Conservation (phyloP, 2,888 invertebrate genomes). For the Magallana nippona region DNA sequence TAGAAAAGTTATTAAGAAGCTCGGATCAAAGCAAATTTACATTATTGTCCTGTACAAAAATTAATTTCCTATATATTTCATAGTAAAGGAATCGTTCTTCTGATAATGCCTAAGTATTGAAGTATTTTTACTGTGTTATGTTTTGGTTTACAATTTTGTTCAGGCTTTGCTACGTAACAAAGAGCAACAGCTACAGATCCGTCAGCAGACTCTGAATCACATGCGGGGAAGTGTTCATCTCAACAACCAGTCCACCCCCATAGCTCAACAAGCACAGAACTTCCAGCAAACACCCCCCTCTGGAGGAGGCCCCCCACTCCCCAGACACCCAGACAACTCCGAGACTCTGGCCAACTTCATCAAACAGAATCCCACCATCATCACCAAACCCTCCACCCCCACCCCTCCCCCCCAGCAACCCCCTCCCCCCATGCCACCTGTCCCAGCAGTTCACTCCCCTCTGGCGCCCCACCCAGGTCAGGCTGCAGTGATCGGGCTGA, state of each 20-base stretch:
- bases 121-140: too few relatives aligned
- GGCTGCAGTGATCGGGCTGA: slow-evolving; percentile 55
- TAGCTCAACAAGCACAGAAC: slow-evolving; percentile 42
- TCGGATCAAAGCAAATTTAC: too few relatives aligned
- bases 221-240: slow-evolving; percentile 57
- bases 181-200: slow-evolving; percentile 72
- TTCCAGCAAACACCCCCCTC: slow-evolving; percentile 20
- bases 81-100: too few relatives aligned
- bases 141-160: neutral
- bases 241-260: slow-evolving; percentile 45
- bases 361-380: slow-evolving; percentile 76
- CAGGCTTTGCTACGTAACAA: slow-evolving; percentile 74
- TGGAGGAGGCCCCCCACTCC: slow-evolving; percentile 36
- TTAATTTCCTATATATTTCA: too few relatives aligned
- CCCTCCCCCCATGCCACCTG: slow-evolving; percentile 45
- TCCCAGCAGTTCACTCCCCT: slow-evolving; percentile 45
- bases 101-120: too few relatives aligned
- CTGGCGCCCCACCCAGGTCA: slow-evolving; percentile 46
- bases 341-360: slow-evolving; percentile 74
- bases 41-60: too few relatives aligned
- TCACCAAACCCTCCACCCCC: slow-evolving; percentile 76
- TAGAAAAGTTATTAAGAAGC: too few relatives aligned
- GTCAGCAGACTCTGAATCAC: slow-evolving; percentile 68
- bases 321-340: slow-evolving; percentile 14
- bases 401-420: slow-evolving; percentile 65